Base-by-base conservation (phyloP, 2,888 invertebrate species). In the Hirtodrosophila trivittata region DNA sequence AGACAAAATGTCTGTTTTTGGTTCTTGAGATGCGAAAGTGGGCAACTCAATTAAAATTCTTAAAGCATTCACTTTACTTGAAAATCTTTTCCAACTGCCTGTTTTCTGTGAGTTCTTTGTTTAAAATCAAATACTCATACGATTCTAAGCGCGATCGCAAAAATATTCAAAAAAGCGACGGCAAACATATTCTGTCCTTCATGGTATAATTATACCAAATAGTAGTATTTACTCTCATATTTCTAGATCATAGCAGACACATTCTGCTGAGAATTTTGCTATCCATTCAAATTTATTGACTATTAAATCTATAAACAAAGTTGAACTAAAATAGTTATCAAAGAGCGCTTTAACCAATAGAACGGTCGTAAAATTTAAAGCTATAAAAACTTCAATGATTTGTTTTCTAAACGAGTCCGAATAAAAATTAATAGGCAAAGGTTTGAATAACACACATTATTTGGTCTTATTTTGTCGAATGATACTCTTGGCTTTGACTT, bases 1-100 rank as follows among this genome's bases (percentile, higher is more conserved):
- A 77, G 86, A 83, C 83, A 72, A 73, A 66, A 78, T 83, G 87
- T 87, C 87, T 82, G 87, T 64, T 71, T 54, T 65, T 62, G 43
- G 47, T 75, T 87, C 70, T 85, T 59, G 69, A 75, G 83, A 65
- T 72, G 76, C 75, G 71, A 66, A 86, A 84, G 84, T 84, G 80
- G 69, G 55, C 70, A 66, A 55, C 66, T 49, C 86, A 86, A 83
- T 83, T 83, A 76, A 83, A 68, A 83, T 83, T 83, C 83, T 62
- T 55, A 59, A 86, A 57, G 83, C 82, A 71, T 86, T 85, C 67
- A 86, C 68, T 78, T 77, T 58, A 69, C 69, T 73, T 76, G 46
- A 66, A 84, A 59, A 60, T 49, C 51, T 38, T 43, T 52, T 59
- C 50, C 33, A 35, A 30, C 41, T 59, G 54, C 13, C n/a, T n/a